These are phyloP conservation scores for Delia radicum DNA, from an alignment of 1,140 invertebrate species.

Conservation along the genomic window DNA sequence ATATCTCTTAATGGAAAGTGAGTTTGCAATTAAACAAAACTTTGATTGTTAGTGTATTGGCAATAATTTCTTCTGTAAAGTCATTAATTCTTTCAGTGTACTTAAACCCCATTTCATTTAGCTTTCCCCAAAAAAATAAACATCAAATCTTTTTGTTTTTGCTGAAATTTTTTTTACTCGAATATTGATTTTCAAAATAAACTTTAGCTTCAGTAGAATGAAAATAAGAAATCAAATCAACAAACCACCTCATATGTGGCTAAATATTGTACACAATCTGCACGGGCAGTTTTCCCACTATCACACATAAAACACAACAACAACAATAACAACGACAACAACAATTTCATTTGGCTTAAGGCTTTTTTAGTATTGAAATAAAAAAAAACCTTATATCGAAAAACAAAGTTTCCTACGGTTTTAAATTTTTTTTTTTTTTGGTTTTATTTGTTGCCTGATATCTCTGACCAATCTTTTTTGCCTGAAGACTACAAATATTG, in stretches of 20 bases:
- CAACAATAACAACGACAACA: not conserved
- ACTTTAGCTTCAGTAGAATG: not conserved
- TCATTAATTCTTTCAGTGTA: too few species aligned
- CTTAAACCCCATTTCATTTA: too few species aligned
- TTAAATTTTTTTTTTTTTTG: not conserved
- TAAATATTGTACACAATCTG: not conserved
- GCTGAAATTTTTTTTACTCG: too few species aligned
- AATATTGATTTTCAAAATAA: not conserved
- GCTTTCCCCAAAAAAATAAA: too few species aligned
- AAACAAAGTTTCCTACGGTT: not conserved
- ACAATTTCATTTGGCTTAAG: not conserved
- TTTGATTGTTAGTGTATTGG: too few species aligned
- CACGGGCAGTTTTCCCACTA: not conserved
- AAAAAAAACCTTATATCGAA: not conserved
- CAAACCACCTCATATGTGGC: not conserved
- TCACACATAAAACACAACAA: not conserved
- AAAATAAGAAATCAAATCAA: not conserved
- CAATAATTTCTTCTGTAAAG: too few species aligned
- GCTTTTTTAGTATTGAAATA: not conserved
- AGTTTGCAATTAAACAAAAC: too few species aligned
- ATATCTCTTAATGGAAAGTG: too few species aligned
- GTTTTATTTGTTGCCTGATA: not conserved
- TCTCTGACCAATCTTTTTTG: not conserved
- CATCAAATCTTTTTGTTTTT: too few species aligned
- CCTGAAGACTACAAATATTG: not conserved